Base-by-base conservation (phyloP, 2,888 invertebrate species). In the Tineola bisselliella region DNA sequence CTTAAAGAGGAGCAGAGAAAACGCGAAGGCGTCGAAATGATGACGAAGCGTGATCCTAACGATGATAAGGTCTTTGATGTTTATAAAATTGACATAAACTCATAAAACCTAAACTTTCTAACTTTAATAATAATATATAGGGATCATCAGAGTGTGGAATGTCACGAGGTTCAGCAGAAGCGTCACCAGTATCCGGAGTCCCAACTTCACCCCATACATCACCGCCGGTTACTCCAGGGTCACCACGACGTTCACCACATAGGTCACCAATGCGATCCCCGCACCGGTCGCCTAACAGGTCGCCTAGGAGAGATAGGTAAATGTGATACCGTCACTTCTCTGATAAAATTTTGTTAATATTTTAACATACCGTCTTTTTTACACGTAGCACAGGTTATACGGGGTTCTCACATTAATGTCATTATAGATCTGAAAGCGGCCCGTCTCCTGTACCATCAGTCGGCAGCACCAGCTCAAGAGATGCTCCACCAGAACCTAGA, bases 1-100 rank as follows among this genome's bases (percentile, higher is more conserved):
- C 89, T 96, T 74, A 96, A 96, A 87, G 96, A 96, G 74, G 96
- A 96, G 71, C 95, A 96, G 76, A 88, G 95, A 63, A 95, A 94
- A 74, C 87, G 94, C 59, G 94, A 94, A 69, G 94, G 93, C 12
- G 90, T 89, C 59, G 92, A 91, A 44, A 88, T 90, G 62, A 87
- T 90, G 67, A 87, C 91, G 18, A 90, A 90, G 67, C 84, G 91
- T 63, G 89, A 91, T 63, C 82, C 84, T 0, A 63, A 77, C 17
- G 90, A 90, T 68, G 90, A 90, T 68, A 90, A 90, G 83, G 90
- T 89, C 73, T 62, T 30, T 31, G 10, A 31, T 31, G 10, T 31
- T 31, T 31, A 31, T n/a, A n/a, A n/a, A n/a, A n/a, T n/a, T n/a
- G n/a, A n/a, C n/a, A n/a, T n/a, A n/a, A n/a, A n/a, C n/a, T n/a